These are phyloP conservation scores for Horisme vitalbata DNA, from an alignment of 2,888 invertebrate species.

Conservation along the genomic window DNA sequence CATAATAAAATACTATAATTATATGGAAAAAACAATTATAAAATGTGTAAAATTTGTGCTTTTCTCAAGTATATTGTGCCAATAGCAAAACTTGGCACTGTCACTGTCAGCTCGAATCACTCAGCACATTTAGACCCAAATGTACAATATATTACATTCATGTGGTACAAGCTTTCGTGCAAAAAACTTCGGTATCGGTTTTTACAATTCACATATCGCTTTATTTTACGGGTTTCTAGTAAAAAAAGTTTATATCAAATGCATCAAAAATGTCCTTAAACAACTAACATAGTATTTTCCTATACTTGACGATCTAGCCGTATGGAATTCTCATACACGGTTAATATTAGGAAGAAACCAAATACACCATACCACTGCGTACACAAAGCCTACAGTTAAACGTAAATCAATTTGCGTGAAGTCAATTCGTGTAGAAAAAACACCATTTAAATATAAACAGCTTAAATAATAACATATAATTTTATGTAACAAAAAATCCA, in stretches of 20 bases:
- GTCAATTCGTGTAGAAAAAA: slow-evolving; percentile 73
- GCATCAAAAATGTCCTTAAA: slow-evolving; percentile 83
- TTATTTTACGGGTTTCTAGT: slow-evolving; percentile 78
- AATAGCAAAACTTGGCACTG: slow-evolving; percentile 81
- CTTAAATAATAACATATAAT: slow-evolving; percentile 77
- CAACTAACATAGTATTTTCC: slow-evolving; percentile 78
- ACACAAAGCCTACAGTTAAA: slow-evolving; percentile 73
- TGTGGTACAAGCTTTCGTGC: slow-evolving; percentile 78
- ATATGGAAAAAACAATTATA: slow-evolving; percentile 68
- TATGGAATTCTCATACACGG: slow-evolving; percentile 71
- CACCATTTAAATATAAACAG: slow-evolving; percentile 78
- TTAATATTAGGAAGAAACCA: slow-evolving; percentile 72
- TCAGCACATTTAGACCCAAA: slow-evolving; percentile 81
- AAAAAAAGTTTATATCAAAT: slow-evolving; percentile 83
- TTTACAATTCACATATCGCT: slow-evolving; percentile 74
- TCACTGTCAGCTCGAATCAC: slow-evolving; percentile 77
- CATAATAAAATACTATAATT: slow-evolving; percentile 73
- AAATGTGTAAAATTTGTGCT: slow-evolving; percentile 64
- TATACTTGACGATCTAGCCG: slow-evolving; percentile 69
- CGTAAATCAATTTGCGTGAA: slow-evolving; percentile 70
- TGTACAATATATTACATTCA: slow-evolving; percentile 82
- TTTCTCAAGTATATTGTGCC: slow-evolving; percentile 60
- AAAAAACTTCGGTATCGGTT: slow-evolving; percentile 74
- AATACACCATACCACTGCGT: slow-evolving; percentile 75
- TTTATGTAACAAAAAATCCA: slow-evolving; percentile 77